Percentiles rank a stretch among this genome's conserved stretches.
Evolutionary conservation across 2,888 invertebrate genomes (phyloP).

Genomic region (Papilio demoleus): DNA sequence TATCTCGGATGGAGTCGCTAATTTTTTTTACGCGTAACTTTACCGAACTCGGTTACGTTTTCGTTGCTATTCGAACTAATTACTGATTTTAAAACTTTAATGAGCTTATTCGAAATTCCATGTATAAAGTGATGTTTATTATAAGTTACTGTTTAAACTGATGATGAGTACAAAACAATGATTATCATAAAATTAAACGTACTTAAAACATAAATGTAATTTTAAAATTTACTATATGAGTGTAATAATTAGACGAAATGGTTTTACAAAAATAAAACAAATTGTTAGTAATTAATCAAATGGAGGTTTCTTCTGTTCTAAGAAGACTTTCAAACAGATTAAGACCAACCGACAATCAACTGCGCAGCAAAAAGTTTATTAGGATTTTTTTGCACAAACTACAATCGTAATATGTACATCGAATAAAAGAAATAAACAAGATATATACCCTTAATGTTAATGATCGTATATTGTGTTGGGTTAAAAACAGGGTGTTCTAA

Average conservation of each 20-base stretch:
- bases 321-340: not conserved
- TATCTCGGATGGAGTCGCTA: slow-evolving; percentile 3
- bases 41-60: not conserved
- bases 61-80: not conserved
- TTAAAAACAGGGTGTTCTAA: not conserved
- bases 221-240: too few relatives aligned
- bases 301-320: not conserved
- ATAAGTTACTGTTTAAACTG: too few relatives aligned
- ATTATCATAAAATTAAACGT: too few relatives aligned
- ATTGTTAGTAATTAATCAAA: too few relatives aligned
- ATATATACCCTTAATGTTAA: not conserved
- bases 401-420: not conserved
- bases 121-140: too few relatives aligned
- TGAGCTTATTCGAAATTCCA: not conserved
- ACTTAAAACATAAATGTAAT: too few relatives aligned
- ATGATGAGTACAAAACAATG: too few relatives aligned
- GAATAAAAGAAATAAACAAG: not conserved
- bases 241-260: too few relatives aligned
- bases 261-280: too few relatives aligned
- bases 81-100: not conserved
- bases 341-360: not conserved
- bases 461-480: not conserved
- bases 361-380: not conserved
- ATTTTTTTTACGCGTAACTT: not conserved
- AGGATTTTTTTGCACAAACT: not conserved